Conservation (phyloP, 2,113 vertebrate species). For the Chauna torquata region DNA sequence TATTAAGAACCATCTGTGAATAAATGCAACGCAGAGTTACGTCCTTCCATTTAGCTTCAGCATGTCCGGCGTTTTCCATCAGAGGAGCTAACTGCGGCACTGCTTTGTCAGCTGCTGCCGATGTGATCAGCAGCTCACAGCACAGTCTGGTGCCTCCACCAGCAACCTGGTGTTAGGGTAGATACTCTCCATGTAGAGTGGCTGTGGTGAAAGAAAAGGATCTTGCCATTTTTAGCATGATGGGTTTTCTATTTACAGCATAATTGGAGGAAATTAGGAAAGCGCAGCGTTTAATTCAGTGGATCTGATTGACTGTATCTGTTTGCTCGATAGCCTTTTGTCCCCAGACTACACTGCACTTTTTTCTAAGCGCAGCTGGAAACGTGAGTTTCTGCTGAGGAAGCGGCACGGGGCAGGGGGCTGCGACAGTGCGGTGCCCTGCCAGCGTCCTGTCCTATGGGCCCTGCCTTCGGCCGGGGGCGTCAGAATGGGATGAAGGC, state of each 20-base stretch:
- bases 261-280: not conserved
- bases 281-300: not conserved
- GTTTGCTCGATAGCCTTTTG: no score
- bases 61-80: not conserved
- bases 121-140: not conserved
- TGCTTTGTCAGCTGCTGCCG: not conserved
- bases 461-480: not conserved
- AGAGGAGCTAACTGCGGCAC: not conserved
- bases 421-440: not conserved
- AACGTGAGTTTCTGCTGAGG: not conserved
- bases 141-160: fast-evolving
- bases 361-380: not conserved
- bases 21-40: not conserved
- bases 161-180: not conserved
- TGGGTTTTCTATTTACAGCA: not conserved
- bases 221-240: not conserved
- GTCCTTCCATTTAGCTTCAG: not conserved
- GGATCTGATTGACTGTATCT: not conserved
- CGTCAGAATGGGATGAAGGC: not conserved
- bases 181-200: not conserved
- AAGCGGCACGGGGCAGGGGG: no score
- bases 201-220: not conserved
- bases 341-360: not conserved
- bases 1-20: not conserved
- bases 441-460: not conserved